phyloP scores from a whole-genome alignment of 2,113 vertebrate species.

The Peucedramus taeniatus region DNA sequence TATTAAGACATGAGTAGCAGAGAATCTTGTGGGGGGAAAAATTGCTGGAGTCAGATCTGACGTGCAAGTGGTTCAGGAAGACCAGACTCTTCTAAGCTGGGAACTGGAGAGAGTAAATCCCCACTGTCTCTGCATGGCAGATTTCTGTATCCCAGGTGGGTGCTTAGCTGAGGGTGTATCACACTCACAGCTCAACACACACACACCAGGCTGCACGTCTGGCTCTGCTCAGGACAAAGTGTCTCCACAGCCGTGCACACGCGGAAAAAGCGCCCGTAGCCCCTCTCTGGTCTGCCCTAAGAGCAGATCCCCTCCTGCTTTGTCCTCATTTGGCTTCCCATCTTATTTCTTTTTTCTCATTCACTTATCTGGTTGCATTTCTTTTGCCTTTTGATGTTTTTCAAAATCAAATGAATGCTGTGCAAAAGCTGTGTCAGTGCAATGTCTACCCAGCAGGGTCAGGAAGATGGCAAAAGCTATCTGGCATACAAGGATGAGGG shows the following conservation, averaged over 20 bases:
- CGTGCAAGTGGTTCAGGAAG: accelerated
- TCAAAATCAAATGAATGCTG: neutral
- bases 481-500: neutral
- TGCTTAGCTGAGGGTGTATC: neutral
- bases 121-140: neutral
- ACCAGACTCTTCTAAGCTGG: neutral
- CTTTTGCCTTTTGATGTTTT: neutral
- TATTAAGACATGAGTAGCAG: neutral
- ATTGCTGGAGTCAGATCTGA: neutral
- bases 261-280: accelerated
- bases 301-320: neutral
- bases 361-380: neutral
- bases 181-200: neutral
- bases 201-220: neutral
- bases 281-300: neutral
- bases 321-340: neutral
- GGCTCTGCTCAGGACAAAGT: neutral
- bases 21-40: neutral
- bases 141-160: neutral
- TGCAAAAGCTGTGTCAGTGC: neutral
- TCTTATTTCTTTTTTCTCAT: neutral
- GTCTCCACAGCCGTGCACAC: neutral
- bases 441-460: neutral
- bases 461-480: conserved; percentile 7
- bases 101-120: neutral